phyloP scores from a whole-genome alignment of 2,888 invertebrate genomes.

The Odontothrips loti region DNA sequence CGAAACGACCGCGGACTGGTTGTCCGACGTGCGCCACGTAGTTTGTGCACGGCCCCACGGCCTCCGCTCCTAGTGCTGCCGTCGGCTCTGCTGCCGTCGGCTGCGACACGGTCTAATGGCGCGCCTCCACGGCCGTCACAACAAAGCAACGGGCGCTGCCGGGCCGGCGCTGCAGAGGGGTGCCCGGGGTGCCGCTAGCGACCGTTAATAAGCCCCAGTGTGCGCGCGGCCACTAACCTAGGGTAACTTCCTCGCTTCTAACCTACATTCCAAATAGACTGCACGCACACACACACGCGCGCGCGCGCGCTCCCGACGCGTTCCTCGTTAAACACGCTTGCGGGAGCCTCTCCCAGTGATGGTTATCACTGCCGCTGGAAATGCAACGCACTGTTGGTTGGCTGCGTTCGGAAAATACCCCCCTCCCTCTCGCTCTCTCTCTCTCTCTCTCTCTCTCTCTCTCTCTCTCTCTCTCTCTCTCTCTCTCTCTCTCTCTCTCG shows the following conservation, averaged over 20 bases:
- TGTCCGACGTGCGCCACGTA: too few species aligned
- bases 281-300: background rate
- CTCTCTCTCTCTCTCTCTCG: too few species aligned
- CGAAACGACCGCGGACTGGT: too few species aligned
- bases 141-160: background rate
- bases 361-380: background rate
- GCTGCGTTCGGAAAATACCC: too few species aligned
- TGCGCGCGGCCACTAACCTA: background rate
- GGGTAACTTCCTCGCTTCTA: background rate
- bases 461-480: too few species aligned
- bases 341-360: background rate
- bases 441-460: too few species aligned
- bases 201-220: background rate
- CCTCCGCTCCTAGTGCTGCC: too few species aligned
- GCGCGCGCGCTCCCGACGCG: background rate
- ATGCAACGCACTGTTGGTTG: background rate
- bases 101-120: too few species aligned
- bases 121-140: too few species aligned
- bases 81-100: too few species aligned
- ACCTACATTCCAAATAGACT: conserved; percentile 1
- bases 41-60: too few species aligned
- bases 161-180: background rate
- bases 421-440: too few species aligned
- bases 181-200: background rate
- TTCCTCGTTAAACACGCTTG: background rate